These are phyloP conservation scores for Ctenicera cuprea DNA, from an alignment of 2,888 invertebrate species.

Conservation along the genomic window DNA sequence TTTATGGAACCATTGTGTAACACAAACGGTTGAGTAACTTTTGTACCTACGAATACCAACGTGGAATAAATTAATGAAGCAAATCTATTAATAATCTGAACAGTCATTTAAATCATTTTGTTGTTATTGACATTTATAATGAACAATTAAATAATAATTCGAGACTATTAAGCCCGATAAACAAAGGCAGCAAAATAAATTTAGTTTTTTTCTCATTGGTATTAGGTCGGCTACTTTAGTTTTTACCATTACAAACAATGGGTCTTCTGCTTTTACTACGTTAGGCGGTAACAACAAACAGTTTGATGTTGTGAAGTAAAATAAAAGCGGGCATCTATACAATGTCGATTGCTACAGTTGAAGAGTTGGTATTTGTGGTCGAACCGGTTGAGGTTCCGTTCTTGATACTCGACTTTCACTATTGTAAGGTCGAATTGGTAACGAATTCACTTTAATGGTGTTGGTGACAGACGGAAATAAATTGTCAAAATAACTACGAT, in stretches of 20 bases:
- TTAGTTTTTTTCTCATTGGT: slow-evolving; percentile 41
- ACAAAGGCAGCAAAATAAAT: slow-evolving; percentile 43
- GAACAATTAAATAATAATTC: slow-evolving; percentile 57
- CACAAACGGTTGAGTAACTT: background rate
- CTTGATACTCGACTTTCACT: slow-evolving; percentile 66
- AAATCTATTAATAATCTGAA: slow-evolving; percentile 29
- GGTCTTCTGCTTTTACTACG: too few species aligned
- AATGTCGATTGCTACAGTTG: slow-evolving; percentile 63
- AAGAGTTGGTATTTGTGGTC: slow-evolving; percentile 64
- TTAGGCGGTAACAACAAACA: background rate
- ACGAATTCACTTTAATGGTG: slow-evolving; percentile 60
- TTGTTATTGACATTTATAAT: slow-evolving; percentile 51
- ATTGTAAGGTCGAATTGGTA: slow-evolving; percentile 61
- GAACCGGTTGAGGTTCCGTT: slow-evolving; percentile 62
- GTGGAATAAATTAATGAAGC: slow-evolving; percentile 28
- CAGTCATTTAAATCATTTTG: slow-evolving; percentile 47
- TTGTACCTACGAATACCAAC: background rate
- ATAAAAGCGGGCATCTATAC: slow-evolving; percentile 33
- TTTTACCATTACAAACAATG: background rate
- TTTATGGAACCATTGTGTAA: background rate
- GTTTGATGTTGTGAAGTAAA: background rate
- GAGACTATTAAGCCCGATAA: slow-evolving; percentile 51
- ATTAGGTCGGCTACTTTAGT: slow-evolving; percentile 13
- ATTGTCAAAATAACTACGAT: slow-evolving; percentile 21
- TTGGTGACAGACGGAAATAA: slow-evolving; percentile 27